Percentiles rank a stretch among this genome's conserved stretches.
These are phyloP conservation scores for Alcedo atthis DNA, from an alignment of 2,797 vertebrate genomes.

Conservation along the genomic window DNA sequence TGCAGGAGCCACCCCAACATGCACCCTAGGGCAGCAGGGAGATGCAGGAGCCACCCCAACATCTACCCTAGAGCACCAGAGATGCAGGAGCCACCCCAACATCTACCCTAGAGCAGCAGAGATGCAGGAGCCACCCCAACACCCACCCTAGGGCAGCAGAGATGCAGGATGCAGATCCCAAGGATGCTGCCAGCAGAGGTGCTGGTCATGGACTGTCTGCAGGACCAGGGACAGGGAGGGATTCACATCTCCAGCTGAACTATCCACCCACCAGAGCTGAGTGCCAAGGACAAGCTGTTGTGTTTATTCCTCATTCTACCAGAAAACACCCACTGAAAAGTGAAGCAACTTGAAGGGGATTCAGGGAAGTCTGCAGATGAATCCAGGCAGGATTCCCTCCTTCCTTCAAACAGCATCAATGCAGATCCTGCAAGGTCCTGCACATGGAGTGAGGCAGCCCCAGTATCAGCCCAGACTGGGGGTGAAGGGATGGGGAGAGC, in stretches of 20 bases:
- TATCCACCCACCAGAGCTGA: rapidly evolving
- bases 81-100: neutral
- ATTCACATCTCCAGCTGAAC: neutral
- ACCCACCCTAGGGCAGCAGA: too few relatives aligned
- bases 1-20: neutral
- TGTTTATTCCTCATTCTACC: neutral
- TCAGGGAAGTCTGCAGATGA: neutral
- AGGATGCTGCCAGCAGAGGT: neutral
- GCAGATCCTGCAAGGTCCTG: neutral
- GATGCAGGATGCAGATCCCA: neutral
- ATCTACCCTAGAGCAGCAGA: neutral
- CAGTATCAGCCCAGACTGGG: too few relatives aligned
- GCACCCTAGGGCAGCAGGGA: neutral
- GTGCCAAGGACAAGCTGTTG: rapidly evolving
- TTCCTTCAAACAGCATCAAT: neutral
- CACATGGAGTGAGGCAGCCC: too few relatives aligned
- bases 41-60: too few relatives aligned
- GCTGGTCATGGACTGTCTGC: neutral
- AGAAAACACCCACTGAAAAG: neutral
- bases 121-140: too few relatives aligned
- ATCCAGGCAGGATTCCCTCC: neutral
- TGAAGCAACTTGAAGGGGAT: neutral
- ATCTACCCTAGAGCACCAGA: neutral
- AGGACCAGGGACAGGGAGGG: constrained; percentile 58
- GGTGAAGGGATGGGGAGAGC: too few relatives aligned